phyloP scores from a whole-genome alignment of 2,888 invertebrate species.

The Schrankia costaestrigalis region DNA sequence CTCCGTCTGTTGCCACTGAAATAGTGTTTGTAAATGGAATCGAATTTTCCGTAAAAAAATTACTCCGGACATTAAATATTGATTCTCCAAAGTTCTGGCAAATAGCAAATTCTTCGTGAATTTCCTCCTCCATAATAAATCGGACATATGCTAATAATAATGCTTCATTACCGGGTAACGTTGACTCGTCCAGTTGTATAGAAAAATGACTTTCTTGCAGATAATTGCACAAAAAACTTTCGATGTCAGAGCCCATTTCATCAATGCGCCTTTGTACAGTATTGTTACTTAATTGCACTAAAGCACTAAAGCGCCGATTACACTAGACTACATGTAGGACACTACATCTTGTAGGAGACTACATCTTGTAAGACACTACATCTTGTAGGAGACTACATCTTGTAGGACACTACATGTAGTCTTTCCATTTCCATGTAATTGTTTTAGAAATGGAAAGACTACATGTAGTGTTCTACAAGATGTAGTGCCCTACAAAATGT shows the following conservation, averaged over 20 bases:
- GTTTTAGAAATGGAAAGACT: no score
- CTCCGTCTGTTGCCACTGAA: no score
- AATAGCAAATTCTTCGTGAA: constrained; percentile 40
- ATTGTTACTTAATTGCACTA: constrained; percentile 13
- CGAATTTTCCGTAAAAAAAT: constrained; percentile 15
- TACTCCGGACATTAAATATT: constrained; percentile 31
- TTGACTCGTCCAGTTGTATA: constrained; percentile 48
- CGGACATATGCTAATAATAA: constrained; percentile 41
- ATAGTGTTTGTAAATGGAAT: no score
- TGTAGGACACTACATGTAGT: no score
- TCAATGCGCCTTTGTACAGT: constrained; percentile 1
- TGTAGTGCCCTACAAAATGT: no score
- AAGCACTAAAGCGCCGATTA: no score
- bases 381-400: no score
- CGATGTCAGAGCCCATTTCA: constrained; percentile 36
- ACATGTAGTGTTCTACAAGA: no score
- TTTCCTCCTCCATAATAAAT: constrained; percentile 42
- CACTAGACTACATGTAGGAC: no score
- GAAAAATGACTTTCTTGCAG: constrained; percentile 33
- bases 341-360: no score
- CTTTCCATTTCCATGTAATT: no score
- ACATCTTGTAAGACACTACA: no score
- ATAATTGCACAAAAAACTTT: constrained; percentile 34
- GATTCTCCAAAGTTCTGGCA: constrained; percentile 1
- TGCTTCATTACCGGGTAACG: constrained; percentile 41